phyloP scores from a whole-genome alignment of 2,113 vertebrate genomes.

The Pollimyrus isidori region DNA sequence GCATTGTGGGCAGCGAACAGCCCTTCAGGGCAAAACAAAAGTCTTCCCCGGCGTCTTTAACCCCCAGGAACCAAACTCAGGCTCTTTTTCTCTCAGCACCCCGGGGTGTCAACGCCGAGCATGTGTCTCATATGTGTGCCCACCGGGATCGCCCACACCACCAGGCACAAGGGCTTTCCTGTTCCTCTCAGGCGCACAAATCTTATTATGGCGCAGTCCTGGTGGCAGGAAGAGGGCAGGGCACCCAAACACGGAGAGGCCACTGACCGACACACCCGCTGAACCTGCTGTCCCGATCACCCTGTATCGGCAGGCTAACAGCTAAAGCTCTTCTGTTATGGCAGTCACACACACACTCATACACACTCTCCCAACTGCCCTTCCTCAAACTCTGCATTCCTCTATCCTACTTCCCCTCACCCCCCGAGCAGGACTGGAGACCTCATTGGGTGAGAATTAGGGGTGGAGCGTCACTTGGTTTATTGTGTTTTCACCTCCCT shows the following conservation, averaged over 20 bases:
- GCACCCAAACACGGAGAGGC: conserved; percentile 40
- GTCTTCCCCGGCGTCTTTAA: not conserved
- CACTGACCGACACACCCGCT: not conserved
- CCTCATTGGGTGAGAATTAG: not conserved
- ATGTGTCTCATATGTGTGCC: not conserved
- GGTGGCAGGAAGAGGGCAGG: conserved; percentile 23
- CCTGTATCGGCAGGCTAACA: not conserved
- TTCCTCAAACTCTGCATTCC: not conserved
- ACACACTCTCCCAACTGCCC: not conserved
- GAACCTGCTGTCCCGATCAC: not conserved
- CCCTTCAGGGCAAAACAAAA: not conserved
- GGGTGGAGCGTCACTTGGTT: not conserved
- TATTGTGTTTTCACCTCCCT: not conserved
- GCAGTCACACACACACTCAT: not conserved
- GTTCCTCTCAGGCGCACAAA: conserved; percentile 57
- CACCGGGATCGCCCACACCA: not conserved
- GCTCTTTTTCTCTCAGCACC: not conserved
- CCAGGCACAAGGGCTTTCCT: conserved; percentile 47
- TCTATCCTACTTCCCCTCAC: not conserved
- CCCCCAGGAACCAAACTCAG: not conserved
- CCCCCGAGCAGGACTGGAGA: not conserved
- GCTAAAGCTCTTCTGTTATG: not conserved
- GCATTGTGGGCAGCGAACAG: not conserved
- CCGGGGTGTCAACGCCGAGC: not conserved
- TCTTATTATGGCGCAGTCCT: conserved; percentile 51